phyloP scores from a whole-genome alignment of 2,797 vertebrate species.

The Selene dorsalis region DNA sequence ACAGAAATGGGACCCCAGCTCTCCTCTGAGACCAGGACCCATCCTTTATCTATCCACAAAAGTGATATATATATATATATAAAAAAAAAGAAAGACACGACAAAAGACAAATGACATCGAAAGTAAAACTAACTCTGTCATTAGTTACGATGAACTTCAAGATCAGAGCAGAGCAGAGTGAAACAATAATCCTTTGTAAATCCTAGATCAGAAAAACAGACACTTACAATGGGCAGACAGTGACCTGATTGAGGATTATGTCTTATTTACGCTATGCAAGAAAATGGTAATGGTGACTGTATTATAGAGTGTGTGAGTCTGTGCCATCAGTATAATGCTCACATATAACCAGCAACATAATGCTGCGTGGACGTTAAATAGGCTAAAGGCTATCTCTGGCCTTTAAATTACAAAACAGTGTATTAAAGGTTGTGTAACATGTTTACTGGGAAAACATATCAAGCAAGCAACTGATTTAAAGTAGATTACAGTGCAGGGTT shows the following conservation, averaged over 20 bases:
- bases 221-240: constrained; percentile 46
- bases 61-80: too few relatives aligned
- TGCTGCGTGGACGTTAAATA: constrained; percentile 24
- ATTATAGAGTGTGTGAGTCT: constrained; percentile 13
- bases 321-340: neutral
- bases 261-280: constrained; percentile 32
- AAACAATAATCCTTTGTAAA: constrained; percentile 53
- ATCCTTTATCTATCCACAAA: constrained; percentile 36
- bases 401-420: constrained; percentile 31
- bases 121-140: constrained; percentile 13
- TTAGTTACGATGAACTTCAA: constrained; percentile 20
- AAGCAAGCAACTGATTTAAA: constrained; percentile 16
- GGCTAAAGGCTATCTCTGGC: constrained; percentile 11
- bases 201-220: constrained; percentile 44
- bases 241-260: constrained; percentile 55
- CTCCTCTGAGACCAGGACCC: constrained; percentile 68
- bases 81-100: neutral
- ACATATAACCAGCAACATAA: neutral
- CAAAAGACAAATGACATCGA: constrained; percentile 1
- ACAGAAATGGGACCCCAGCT: constrained; percentile 31
- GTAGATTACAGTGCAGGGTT: neutral
- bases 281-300: constrained; percentile 12
- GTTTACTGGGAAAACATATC: constrained; percentile 18
- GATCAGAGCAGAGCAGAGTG: constrained; percentile 12
- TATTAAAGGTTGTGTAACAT: constrained; percentile 34